These are phyloP conservation scores for Microcebus murinus DNA, from an alignment of 2,113 vertebrate species.

Conservation along the genomic window DNA sequence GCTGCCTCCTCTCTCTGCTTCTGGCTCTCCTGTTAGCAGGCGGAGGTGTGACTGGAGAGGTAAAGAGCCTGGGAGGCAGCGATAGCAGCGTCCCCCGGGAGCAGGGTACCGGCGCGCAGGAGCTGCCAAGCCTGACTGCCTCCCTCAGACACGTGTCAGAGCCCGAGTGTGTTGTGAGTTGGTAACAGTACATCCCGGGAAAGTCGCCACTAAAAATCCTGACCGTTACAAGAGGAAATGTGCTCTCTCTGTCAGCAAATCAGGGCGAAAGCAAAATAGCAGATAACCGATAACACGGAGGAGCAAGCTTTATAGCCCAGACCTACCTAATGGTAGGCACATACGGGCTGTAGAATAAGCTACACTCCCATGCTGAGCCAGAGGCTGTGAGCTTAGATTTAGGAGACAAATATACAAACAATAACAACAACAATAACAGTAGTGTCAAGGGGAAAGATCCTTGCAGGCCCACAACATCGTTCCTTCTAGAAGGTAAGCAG, in stretches of 20 bases:
- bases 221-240: not conserved
- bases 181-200: not conserved
- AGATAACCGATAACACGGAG: not conserved
- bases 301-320: not conserved
- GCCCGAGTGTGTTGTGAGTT: not conserved
- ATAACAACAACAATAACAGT: not conserved
- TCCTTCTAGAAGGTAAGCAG: not conserved
- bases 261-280: not conserved
- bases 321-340: not conserved
- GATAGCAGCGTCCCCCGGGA: not conserved
- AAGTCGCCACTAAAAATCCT: not conserved
- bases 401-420: not conserved
- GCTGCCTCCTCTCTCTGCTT: not conserved
- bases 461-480: not conserved
- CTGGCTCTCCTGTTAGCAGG: not conserved
- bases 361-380: not conserved
- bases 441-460: not conserved
- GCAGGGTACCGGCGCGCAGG: not conserved
- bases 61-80: not conserved
- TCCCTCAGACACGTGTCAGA: not conserved
- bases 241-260: not conserved
- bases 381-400: not conserved
- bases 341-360: not conserved
- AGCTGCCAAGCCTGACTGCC: not conserved
- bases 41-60: not conserved